These are phyloP conservation scores for Erynnis tages DNA, from an alignment of 2,888 invertebrate species.

Conservation along the genomic window DNA sequence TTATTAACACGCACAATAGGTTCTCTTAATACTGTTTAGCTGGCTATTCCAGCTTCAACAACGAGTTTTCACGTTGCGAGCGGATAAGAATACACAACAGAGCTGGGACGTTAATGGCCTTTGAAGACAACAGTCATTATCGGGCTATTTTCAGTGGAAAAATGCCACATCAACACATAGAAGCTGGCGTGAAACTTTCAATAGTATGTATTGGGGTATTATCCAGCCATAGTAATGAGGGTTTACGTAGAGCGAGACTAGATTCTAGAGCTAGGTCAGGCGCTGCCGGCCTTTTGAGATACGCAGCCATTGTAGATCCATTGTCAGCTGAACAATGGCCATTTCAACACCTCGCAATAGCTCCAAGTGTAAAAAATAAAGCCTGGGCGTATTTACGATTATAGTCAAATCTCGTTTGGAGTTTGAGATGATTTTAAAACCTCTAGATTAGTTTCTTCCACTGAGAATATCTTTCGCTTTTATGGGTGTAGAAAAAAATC, in stretches of 20 bases:
- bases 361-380: conserved; percentile 21
- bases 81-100: conserved; percentile 12
- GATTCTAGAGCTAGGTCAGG: conserved; percentile 26
- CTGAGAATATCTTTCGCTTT: too few species aligned
- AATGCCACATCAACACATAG: conserved; percentile 43
- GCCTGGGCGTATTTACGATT: conserved; percentile 10
- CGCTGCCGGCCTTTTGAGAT: conserved; percentile 28
- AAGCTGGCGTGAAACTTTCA: conserved; percentile 53
- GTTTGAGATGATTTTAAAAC: too few species aligned
- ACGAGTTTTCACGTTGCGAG: conserved; percentile 5
- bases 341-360: conserved; percentile 23
- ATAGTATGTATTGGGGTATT: conserved; percentile 11
- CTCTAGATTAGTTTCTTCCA: too few species aligned
- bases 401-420: too few species aligned
- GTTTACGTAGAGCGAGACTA: conserved; percentile 17
- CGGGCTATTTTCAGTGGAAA: conserved; percentile 58
- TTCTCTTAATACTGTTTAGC: conserved; percentile 5
- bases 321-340: conserved; percentile 27
- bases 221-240: conserved; percentile 16
- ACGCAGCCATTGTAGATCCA: conserved; percentile 26
- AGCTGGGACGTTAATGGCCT: conserved; percentile 16
- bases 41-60: background rate
- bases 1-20: conserved; percentile 6
- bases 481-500: too few species aligned
- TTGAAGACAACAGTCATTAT: conserved; percentile 46